Evolutionary conservation across 2,797 vertebrate species (phyloP).

Genomic region (Florisuga fusca): DNA sequence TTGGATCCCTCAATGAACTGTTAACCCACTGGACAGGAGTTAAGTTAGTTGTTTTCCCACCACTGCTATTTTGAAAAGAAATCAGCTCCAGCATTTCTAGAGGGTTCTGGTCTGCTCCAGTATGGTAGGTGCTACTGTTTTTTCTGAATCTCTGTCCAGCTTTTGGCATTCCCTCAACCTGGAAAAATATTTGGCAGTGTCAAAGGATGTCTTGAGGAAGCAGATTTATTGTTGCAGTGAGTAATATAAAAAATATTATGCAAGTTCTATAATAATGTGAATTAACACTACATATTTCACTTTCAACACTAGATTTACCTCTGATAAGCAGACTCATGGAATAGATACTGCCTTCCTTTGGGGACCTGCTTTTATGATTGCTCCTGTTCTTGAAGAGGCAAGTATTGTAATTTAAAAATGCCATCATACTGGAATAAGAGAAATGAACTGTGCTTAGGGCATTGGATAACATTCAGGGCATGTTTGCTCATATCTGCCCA

Average conservation of each 20-base stretch:
- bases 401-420: slow-evolving; percentile 47
- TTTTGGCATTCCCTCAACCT: background rate
- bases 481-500: background rate
- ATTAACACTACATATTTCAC: background rate
- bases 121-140: background rate
- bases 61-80: background rate
- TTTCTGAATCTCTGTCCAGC: background rate
- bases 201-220: background rate
- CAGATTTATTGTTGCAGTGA: background rate
- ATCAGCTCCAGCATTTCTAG: background rate
- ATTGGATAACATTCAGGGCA: slow-evolving; percentile 1
- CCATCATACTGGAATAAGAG: background rate
- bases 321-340: slow-evolving; percentile 58
- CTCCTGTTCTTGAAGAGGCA: slow-evolving; percentile 67
- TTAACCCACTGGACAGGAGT: background rate
- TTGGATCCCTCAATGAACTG: background rate
- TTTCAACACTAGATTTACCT: slow-evolving; percentile 62
- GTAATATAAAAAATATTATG: background rate
- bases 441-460: background rate
- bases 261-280: background rate
- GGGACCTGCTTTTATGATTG: slow-evolving; percentile 67
- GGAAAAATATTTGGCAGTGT: background rate
- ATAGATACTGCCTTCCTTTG: slow-evolving; percentile 71
- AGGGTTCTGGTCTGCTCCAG: background rate
- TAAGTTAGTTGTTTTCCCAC: background rate